These are phyloP conservation scores for Pseudomyrmex gracilis DNA, from an alignment of 1,140 invertebrate genomes.

Conservation along the genomic window DNA sequence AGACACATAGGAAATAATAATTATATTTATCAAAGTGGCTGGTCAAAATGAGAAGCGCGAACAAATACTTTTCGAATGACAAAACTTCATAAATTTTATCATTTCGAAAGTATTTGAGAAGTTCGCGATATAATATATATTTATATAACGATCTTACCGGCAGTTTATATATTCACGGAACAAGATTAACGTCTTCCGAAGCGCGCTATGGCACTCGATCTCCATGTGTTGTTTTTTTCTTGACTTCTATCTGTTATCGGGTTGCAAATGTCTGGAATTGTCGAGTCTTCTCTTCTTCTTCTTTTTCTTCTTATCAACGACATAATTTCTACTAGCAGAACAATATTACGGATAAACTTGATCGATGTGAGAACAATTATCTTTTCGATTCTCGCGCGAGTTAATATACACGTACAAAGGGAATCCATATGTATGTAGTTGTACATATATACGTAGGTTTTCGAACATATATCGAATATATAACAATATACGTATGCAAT, in stretches of 20 bases:
- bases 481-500: slow-evolving; percentile 2
- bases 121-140: slow-evolving; percentile 45
- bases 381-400: slow-evolving; percentile 21
- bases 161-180: slow-evolving; percentile 25
- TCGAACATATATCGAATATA: slow-evolving; percentile 39
- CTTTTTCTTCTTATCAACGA: not conserved
- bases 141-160: slow-evolving; percentile 1
- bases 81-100: slow-evolving; percentile 14
- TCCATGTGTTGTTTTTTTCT: slow-evolving; percentile 32
- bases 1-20: slow-evolving; percentile 36
- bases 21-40: slow-evolving; percentile 60
- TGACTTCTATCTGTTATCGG: not conserved
- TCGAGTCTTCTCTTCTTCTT: slow-evolving; percentile 15
- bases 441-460: slow-evolving; percentile 4
- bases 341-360: slow-evolving; percentile 39
- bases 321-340: not conserved
- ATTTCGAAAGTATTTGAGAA: slow-evolving; percentile 57
- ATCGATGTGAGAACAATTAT: not conserved
- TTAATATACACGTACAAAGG: slow-evolving; percentile 38
- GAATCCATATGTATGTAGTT: slow-evolving; percentile 7
- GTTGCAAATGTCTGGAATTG: slow-evolving; percentile 11
- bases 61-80: slow-evolving; percentile 54
- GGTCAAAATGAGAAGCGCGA: slow-evolving; percentile 49
- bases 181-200: slow-evolving; percentile 55
- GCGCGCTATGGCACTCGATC: slow-evolving; percentile 76